Evolutionary conservation across 1,140 invertebrate species (phyloP).

Genomic region (Eriocheir sinensis): DNA sequence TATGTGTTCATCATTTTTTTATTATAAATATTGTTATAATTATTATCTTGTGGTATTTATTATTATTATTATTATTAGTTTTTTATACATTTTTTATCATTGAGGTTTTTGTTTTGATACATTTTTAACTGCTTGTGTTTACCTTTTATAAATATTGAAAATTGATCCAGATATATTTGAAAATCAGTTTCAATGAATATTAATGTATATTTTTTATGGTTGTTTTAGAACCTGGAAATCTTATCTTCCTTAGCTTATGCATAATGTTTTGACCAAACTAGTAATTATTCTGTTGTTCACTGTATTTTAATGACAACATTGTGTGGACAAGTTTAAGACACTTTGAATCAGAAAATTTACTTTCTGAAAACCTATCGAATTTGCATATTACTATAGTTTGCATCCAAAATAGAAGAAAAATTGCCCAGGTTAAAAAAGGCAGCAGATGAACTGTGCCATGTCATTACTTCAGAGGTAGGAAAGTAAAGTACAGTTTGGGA

Average conservation of each 20-base stretch:
- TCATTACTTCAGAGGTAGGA: too few species aligned
- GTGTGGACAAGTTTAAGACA: too few species aligned
- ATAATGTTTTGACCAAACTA: neutral
- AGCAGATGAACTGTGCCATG: too few species aligned
- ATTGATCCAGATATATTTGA: neutral
- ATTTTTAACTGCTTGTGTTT: neutral
- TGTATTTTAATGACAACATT: neutral
- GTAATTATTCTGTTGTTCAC: neutral
- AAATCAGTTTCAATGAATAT: neutral
- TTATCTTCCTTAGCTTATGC: neutral
- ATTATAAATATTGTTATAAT: neutral
- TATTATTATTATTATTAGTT: constrained; percentile 9
- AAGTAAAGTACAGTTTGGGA: too few species aligned
- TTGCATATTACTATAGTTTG: too few species aligned
- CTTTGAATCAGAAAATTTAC: too few species aligned
- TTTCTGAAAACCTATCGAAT: too few species aligned
- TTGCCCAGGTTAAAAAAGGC: too few species aligned
- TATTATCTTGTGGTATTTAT: neutral
- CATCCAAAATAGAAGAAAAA: too few species aligned
- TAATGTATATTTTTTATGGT: constrained; percentile 24
- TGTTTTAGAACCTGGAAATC: constrained; percentile 43
- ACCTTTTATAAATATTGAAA: neutral
- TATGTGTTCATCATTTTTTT: too few species aligned
- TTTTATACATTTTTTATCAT: neutral
- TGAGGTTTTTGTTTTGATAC: neutral